Conservation (phyloP, 1,140 invertebrate genomes). For the Mercenaria mercenaria region DNA sequence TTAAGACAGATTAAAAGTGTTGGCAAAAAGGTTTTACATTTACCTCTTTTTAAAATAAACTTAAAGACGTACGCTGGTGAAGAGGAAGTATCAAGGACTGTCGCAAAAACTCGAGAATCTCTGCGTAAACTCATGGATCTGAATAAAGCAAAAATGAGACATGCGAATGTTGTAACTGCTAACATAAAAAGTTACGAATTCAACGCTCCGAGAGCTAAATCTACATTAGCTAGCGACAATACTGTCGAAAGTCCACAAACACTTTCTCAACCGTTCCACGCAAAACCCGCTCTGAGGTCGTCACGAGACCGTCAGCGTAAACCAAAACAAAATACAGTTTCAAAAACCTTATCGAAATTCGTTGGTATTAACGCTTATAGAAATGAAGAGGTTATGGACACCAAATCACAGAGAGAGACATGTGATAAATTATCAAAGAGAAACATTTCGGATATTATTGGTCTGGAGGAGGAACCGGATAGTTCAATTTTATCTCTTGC, state of each 20-base stretch:
- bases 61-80: conserved; percentile 66
- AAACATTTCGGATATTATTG: background rate
- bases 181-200: conserved; percentile 65
- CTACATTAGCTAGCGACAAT: background rate
- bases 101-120: conserved; percentile 71
- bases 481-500: conserved; percentile 46
- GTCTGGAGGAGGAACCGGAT: conserved; percentile 42
- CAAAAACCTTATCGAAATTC: background rate
- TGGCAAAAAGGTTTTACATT: conserved; percentile 68
- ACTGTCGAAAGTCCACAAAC: background rate
- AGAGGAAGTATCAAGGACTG: conserved; percentile 61
- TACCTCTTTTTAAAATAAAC: conserved; percentile 73
- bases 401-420: background rate
- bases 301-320: background rate
- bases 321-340: background rate
- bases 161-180: conserved; percentile 49
- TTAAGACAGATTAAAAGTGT: conserved; percentile 58
- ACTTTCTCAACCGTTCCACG: conserved; percentile 40
- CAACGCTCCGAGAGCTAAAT: conserved; percentile 2
- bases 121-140: conserved; percentile 70
- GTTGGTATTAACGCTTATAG: background rate
- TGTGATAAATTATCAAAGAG: background rate
- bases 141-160: conserved; percentile 59
- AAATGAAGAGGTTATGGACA: background rate
- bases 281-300: conserved; percentile 38